Conservation (phyloP, 1,140 invertebrate species). For the Eurytemora carolleeae region DNA sequence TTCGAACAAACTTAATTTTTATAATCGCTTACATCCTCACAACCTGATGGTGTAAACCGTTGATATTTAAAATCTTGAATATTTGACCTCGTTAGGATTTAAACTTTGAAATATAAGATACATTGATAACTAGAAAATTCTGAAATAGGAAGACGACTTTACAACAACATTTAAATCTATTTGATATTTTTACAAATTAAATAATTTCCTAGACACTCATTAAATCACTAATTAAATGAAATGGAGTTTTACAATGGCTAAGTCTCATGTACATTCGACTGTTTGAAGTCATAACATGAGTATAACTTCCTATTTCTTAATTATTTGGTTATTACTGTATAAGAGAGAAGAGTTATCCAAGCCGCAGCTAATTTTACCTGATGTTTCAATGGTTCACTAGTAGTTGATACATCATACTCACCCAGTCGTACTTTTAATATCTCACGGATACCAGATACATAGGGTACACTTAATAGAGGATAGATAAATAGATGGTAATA, state of each 20-base stretch:
- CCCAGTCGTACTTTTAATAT: slow-evolving; percentile 29
- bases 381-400: slow-evolving; percentile 22
- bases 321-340: background rate
- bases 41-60: too few relatives aligned
- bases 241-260: background rate
- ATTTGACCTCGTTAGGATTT: too few relatives aligned
- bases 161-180: too few relatives aligned
- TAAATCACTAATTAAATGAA: background rate
- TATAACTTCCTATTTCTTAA: background rate
- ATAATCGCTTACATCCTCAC: too few relatives aligned
- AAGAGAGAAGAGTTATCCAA: slow-evolving; percentile 20
- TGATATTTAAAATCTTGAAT: too few relatives aligned
- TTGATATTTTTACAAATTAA: too few relatives aligned
- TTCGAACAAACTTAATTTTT: too few relatives aligned
- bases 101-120: too few relatives aligned
- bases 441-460: slow-evolving; percentile 17
- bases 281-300: background rate
- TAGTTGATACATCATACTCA: slow-evolving; percentile 30
- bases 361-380: slow-evolving; percentile 21
- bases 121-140: too few relatives aligned
- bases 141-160: too few relatives aligned
- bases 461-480: slow-evolving; percentile 3
- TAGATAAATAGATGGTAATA: slow-evolving; percentile 8
- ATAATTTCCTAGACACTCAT: too few relatives aligned
- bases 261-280: background rate